A percentile compares a stretch with the other conserved stretches of the same genome.
Evolutionary conservation across 2,888 invertebrate species (phyloP).

Genomic region (Eilema depressum): DNA sequence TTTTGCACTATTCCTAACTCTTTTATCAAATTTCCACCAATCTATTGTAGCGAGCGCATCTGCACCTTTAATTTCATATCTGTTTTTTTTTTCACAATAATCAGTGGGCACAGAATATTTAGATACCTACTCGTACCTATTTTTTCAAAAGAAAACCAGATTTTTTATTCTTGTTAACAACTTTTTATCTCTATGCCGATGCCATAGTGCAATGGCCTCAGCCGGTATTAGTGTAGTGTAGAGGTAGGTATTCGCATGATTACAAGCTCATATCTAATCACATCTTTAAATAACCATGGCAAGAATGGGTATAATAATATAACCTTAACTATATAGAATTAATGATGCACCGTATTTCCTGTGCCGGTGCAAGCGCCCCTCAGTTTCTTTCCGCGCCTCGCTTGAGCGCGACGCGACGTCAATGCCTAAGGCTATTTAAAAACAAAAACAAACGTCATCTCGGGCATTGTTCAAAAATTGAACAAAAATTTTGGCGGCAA

Average conservation of each 20-base stretch:
- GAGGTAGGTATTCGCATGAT: background rate
- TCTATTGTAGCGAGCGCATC: too few relatives aligned
- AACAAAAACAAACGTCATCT: constrained; percentile 41
- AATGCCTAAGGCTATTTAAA: constrained; percentile 52
- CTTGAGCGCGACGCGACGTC: constrained; percentile 70
- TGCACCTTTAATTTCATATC: too few relatives aligned
- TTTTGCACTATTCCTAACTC: too few relatives aligned
- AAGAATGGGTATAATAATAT: constrained; percentile 38
- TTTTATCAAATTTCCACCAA: too few relatives aligned
- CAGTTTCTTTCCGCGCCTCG: constrained; percentile 73
- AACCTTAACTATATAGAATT: constrained; percentile 32
- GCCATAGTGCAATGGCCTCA: background rate
- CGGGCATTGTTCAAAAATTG: constrained; percentile 29
- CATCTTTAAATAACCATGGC: constrained; percentile 33
- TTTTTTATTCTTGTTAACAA: background rate
- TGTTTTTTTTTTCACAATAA: too few relatives aligned
- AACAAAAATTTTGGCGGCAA: constrained; percentile 25
- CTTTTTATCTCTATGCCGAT: background rate
- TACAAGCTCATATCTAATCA: constrained; percentile 33
- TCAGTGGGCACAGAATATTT: too few relatives aligned
- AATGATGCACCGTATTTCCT: constrained; percentile 49
- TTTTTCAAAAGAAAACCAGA: too few relatives aligned
- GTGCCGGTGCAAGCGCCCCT: constrained; percentile 40
- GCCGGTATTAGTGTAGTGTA: background rate
- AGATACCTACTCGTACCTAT: too few relatives aligned